These are phyloP conservation scores for Scartelaos histophorus DNA, from an alignment of 2,113 vertebrate species.

Conservation along the genomic window DNA sequence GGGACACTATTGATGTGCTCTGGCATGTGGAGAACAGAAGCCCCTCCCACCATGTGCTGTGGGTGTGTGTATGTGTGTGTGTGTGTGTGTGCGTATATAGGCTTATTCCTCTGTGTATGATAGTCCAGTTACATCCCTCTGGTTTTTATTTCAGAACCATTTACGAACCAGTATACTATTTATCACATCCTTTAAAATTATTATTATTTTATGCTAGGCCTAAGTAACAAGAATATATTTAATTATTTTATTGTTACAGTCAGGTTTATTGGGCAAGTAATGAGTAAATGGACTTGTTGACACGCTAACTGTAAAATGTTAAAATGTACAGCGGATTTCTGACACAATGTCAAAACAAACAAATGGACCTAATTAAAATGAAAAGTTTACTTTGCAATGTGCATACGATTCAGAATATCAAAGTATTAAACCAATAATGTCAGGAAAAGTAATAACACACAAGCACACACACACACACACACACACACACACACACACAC, in stretches of 20 bases:
- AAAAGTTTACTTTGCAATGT: not conserved
- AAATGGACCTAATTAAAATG: too few relatives aligned
- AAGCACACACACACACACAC: not conserved
- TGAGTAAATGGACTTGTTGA: not conserved
- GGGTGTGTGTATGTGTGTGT: not conserved
- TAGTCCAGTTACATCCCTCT: not conserved
- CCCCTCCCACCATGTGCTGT: conserved; percentile 11
- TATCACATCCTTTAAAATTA: too few relatives aligned
- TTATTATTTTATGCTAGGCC: too few relatives aligned
- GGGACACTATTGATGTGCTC: conserved; percentile 59
- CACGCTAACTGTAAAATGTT: not conserved
- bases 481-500: not conserved
- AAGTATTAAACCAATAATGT: not conserved
- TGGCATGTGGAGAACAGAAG: conserved; percentile 28
- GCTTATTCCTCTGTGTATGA: not conserved
- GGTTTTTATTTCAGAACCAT: not conserved
- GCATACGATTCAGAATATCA: not conserved
- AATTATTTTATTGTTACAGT: not conserved
- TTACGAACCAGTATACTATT: not conserved
- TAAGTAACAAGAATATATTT: too few relatives aligned
- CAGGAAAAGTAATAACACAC: not conserved
- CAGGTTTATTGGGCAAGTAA: not conserved
- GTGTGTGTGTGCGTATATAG: conserved; percentile 1
- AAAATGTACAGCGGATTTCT: not conserved
- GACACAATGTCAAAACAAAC: not conserved